Evolutionary conservation across 2,888 invertebrate genomes (phyloP).

Genomic region (Aphodius granarius): DNA sequence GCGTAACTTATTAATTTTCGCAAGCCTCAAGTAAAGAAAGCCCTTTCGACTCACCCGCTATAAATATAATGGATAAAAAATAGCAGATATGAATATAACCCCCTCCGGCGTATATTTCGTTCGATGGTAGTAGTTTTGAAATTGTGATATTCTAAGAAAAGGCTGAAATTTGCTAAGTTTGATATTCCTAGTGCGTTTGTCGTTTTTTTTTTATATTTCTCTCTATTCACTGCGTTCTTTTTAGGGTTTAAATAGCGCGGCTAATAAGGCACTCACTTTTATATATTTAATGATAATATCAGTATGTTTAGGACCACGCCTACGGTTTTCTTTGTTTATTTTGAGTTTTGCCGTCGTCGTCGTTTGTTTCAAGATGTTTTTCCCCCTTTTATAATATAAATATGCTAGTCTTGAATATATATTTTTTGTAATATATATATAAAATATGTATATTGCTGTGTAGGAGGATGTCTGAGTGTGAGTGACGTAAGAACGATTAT

Average conservation of each 20-base stretch:
- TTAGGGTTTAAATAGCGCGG: neutral
- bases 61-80: neutral
- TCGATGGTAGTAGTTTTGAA: neutral
- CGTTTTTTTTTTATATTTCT: neutral
- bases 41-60: neutral
- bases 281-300: neutral
- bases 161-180: slow-evolving; percentile 13
- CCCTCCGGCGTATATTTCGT: neutral
- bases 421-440: slow-evolving; percentile 43
- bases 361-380: slow-evolving; percentile 1
- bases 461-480: slow-evolving; percentile 40
- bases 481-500: slow-evolving; percentile 41
- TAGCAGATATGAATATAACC: neutral
- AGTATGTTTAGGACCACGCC: neutral
- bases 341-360: slow-evolving; percentile 3
- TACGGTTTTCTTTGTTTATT: neutral
- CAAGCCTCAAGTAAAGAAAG: neutral
- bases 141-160: neutral
- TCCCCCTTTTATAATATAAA: slow-evolving; percentile 22
- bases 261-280: neutral
- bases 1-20: slow-evolving; percentile 45
- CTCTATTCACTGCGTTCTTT: neutral
- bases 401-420: slow-evolving; percentile 31
- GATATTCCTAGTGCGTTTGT: neutral
- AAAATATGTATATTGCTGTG: slow-evolving; percentile 26